Base-by-base conservation (phyloP, 1,140 invertebrate species). In the Diachasmimorpha longicaudata region DNA sequence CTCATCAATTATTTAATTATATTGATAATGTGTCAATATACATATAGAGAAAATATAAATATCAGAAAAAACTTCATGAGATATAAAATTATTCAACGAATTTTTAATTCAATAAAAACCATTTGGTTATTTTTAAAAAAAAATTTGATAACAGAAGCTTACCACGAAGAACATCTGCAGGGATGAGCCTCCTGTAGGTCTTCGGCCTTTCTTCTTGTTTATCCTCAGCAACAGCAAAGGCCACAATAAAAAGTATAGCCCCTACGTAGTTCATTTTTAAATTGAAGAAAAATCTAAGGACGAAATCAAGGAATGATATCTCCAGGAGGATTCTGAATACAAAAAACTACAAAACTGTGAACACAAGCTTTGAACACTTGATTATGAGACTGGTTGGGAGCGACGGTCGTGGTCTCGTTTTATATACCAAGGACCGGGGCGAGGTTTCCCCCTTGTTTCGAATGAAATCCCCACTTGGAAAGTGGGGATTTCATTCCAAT, bases 121-220 rank as follows among this genome's bases (percentile, higher is more conserved):
- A 4, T 42, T 42, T 42, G 11, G 9, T 42, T 42, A 4, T 11
- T 9, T 9, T 10, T 42, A 6, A 42, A 42, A 11, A 6, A 42
- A 42, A 11, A 42, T 39, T 4, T 5, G 37, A 10, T 39, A 42
- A 42, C 1, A 1, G 39, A 42, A 42, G 82, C 89, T 88, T 84
- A 95, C 95, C 95, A 92, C 95, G 93, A 70, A 96, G 91, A 44
- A 95, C 93, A 87, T 96, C 95, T 81, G 95, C 95, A 13, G 95
- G 95, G 78, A 96, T 96, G 52, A 96, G 87, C 72, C 95, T 91
- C 81, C 92, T 94, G 90, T 92, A 96, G 31, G 93, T 94, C 84
- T 91, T 93, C 8, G 92, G 90, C 58, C 90, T 85, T 16, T 90
- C 89, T 31, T 90, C 90, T 44, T 92, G 90, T 46, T 87, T 90